Evolutionary conservation across 2,888 invertebrate species (phyloP), one percentile per base, ranked within the genome.

Genomic region (Apamea sordens): DNA sequence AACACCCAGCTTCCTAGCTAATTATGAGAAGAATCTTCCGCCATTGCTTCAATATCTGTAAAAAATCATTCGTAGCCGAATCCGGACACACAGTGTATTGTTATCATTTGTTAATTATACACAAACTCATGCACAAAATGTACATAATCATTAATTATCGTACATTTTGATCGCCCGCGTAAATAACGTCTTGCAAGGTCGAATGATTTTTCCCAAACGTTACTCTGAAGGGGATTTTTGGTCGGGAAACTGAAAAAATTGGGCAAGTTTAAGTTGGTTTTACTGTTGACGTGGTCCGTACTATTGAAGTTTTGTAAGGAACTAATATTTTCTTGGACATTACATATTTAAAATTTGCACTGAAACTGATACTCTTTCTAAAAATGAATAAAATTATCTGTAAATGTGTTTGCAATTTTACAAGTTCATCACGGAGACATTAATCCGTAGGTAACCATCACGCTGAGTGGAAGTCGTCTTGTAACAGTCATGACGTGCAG

Each of bases 81-180:
- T 77, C 75, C 84, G 83, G 83, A 83, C 41, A 50, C 63, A 76
- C 47, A 65, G 41, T 73, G 73, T 56, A 80, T 84, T 77, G 87
- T 87, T 76, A 80, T 77, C 28, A 87, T 80, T 85, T 59, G 15
- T 64, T 85, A 88, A 85, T 85, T 84, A 83, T 28, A 88, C 61
- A 86, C 63, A 77, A 83, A 86, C 24, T 77, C 71, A 47, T 74
- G 80, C 82, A 83, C 78, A 80, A 77, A 83, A 67, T 81, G 70
- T 77, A 77, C 67, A 50, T 79, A 80, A 75, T 77, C 53, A 77
- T 59, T 78, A 82, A 76, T 76, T 83, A 86, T 80, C 84, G 6
- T n/a, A 41, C 47, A 56, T 79, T 53, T 67, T 76, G 64, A 86
- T 88, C 76, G 76, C n/a, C 41, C 68, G 69, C 76, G 44, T 85